Percentiles rank a stretch among this genome's conserved stretches.
Conservation (phyloP, 2,888 invertebrate species). For the Sesia apiformis region DNA sequence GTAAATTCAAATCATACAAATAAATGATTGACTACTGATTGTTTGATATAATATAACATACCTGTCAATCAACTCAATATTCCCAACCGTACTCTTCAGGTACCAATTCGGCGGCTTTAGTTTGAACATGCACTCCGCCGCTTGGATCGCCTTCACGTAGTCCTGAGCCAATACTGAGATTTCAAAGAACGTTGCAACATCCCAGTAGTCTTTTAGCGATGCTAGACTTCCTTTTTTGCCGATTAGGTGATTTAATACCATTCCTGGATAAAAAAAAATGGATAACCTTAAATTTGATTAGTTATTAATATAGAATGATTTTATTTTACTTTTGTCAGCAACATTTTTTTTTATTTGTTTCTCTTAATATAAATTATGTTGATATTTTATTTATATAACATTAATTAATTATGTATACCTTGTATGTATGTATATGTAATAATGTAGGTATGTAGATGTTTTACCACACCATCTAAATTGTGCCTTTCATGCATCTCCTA, state of each 20-base stretch:
- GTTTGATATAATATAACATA: constrained; percentile 11
- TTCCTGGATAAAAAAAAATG: constrained; percentile 67
- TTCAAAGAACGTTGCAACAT: constrained; percentile 98
- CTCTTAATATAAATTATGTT: too few relatives aligned
- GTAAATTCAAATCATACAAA: too few relatives aligned
- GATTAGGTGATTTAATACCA: constrained; percentile 96
- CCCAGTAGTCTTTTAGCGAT: constrained; percentile 97
- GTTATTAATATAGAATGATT: too few relatives aligned
- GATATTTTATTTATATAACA: too few relatives aligned
- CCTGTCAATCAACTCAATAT: constrained; percentile 93
- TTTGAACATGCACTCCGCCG: constrained; percentile 95
- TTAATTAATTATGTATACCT: too few relatives aligned
- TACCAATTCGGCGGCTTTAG: constrained; percentile 95
- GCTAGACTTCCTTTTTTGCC: constrained; percentile 97
- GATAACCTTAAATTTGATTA: background rate
- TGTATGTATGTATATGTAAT: too few relatives aligned
- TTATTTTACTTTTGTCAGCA: too few relatives aligned
- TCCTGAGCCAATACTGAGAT: constrained; percentile 98
- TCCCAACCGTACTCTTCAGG: constrained; percentile 96
- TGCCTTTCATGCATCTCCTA: too few relatives aligned
- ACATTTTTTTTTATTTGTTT: too few relatives aligned
- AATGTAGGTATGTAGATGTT: too few relatives aligned
- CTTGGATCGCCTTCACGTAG: constrained; percentile 96
- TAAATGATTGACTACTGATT: too few relatives aligned
- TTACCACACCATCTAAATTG: too few relatives aligned